A percentile compares a stretch with the other conserved stretches of the same genome.
Evolutionary conservation across 1,140 invertebrate genomes (phyloP).

Genomic region (Bombus fervidus): DNA sequence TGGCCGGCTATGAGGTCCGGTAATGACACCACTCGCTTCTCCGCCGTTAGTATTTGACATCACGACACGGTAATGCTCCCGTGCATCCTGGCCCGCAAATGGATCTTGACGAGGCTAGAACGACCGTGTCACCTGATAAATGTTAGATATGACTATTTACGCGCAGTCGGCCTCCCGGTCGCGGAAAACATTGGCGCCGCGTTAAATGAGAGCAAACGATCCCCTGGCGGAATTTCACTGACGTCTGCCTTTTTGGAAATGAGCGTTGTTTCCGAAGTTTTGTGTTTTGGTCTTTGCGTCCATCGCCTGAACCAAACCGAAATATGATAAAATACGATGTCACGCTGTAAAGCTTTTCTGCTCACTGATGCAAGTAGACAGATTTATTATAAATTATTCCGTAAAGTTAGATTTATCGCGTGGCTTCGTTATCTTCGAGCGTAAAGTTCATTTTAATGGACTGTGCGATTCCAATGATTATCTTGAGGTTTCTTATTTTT

Average conservation of each 20-base stretch:
- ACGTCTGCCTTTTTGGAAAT: neutral
- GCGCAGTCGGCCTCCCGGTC: neutral
- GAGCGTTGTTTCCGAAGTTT: neutral
- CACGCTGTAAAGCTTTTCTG: too few relatives aligned
- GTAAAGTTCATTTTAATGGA: too few relatives aligned
- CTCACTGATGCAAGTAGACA: too few relatives aligned
- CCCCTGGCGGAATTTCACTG: neutral
- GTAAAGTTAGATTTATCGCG: too few relatives aligned
- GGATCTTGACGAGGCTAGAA: slow-evolving; percentile 57
- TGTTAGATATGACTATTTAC: slow-evolving; percentile 46
- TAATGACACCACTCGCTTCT: slow-evolving; percentile 60
- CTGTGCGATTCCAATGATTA: too few relatives aligned
- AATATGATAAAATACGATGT: too few relatives aligned
- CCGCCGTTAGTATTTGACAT: slow-evolving; percentile 56
- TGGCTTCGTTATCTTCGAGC: too few relatives aligned
- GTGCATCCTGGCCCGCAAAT: slow-evolving; percentile 52
- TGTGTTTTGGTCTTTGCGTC: neutral
- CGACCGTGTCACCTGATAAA: slow-evolving; percentile 45
- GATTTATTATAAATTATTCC: too few relatives aligned
- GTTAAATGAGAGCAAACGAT: slow-evolving; percentile 37
- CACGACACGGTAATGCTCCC: slow-evolving; percentile 60
- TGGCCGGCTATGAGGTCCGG: slow-evolving; percentile 47
- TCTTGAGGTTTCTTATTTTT: too few relatives aligned
- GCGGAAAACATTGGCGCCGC: neutral
- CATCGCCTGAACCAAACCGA: neutral